phyloP scores from a whole-genome alignment of 1,140 invertebrate species.

The Pseudomyrmex cubaensis region DNA sequence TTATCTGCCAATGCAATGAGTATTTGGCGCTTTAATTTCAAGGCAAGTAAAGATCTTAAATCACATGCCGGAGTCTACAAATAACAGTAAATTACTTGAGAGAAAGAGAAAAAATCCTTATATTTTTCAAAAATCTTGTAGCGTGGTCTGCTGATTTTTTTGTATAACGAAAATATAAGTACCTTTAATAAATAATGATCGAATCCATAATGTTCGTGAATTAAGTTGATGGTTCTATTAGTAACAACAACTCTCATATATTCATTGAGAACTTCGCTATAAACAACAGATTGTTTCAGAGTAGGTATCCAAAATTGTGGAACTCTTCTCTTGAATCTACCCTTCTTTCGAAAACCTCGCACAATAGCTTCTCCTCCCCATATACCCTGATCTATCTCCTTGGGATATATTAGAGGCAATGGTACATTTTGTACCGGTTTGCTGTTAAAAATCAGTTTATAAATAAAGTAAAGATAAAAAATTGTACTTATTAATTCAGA shows the following conservation, averaged over 20 bases:
- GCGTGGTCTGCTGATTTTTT: neutral
- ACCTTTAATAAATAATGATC: slow-evolving; percentile 97
- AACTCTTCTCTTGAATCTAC: slow-evolving; percentile 86
- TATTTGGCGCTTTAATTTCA: slow-evolving; percentile 94
- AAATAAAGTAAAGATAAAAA: slow-evolving; percentile 9
- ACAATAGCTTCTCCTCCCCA: slow-evolving; percentile 99
- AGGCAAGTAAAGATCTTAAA: slow-evolving; percentile 92
- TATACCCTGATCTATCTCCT: slow-evolving; percentile 93
- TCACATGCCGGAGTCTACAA: slow-evolving; percentile 93
- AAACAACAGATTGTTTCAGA: slow-evolving; percentile 92
- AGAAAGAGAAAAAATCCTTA: slow-evolving; percentile 41
- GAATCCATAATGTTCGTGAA: slow-evolving; percentile 96
- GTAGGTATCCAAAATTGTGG: slow-evolving; percentile 95
- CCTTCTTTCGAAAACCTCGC: slow-evolving; percentile 93
- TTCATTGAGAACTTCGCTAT: slow-evolving; percentile 96
- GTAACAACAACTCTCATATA: slow-evolving; percentile 94
- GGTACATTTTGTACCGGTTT: slow-evolving; percentile 91
- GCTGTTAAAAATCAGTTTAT: slow-evolving; percentile 79
- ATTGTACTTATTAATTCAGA: too few relatives aligned
- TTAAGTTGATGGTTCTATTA: slow-evolving; percentile 91
- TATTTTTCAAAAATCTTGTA: slow-evolving; percentile 20
- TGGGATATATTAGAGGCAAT: slow-evolving; percentile 91
- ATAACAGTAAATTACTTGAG: slow-evolving; percentile 41
- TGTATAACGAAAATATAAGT: slow-evolving; percentile 55
- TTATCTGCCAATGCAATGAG: slow-evolving; percentile 91